Evolutionary conservation across 2,113 vertebrate species (phyloP).

Genomic region (Taurulus bubalis): DNA sequence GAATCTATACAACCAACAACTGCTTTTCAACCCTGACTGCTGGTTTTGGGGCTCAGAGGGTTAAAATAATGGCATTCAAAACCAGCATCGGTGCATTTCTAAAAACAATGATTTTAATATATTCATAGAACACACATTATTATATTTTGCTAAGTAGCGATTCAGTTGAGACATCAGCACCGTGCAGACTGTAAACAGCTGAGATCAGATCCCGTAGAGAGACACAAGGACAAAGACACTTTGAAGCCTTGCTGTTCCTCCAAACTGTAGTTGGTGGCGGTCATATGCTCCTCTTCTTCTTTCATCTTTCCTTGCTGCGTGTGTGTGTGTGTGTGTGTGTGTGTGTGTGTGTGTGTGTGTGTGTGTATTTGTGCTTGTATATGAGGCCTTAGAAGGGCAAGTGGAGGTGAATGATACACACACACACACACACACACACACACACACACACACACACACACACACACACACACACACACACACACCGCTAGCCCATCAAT

Average conservation of each 20-base stretch:
- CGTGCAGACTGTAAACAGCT: too few species aligned
- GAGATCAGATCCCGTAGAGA: not conserved
- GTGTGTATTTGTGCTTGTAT: not conserved
- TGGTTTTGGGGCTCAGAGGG: too few species aligned
- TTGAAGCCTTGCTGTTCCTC: slow-evolving; percentile 20
- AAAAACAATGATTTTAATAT: too few species aligned
- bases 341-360: not conserved
- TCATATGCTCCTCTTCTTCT: not conserved
- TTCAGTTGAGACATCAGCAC: too few species aligned
- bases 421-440: not conserved
- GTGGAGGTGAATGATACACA: slow-evolving; percentile 64
- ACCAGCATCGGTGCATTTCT: not conserved
- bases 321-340: not conserved
- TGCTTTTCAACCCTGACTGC: too few species aligned
- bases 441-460: not conserved
- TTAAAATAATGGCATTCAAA: too few species aligned
- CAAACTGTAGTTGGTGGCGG: not conserved
- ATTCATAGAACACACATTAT: too few species aligned
- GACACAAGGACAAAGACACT: not conserved
- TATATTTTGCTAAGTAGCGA: too few species aligned
- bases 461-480: slow-evolving; percentile 4
- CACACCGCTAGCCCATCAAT: slow-evolving; percentile 13
- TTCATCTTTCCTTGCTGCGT: not conserved
- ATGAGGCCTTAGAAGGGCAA: slow-evolving; percentile 54
- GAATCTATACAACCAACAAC: too few species aligned